Percentiles rank a stretch among this genome's conserved stretches.
These are phyloP conservation scores for Dione vanillae DNA, from an alignment of 2,888 invertebrate genomes.

Conservation along the genomic window DNA sequence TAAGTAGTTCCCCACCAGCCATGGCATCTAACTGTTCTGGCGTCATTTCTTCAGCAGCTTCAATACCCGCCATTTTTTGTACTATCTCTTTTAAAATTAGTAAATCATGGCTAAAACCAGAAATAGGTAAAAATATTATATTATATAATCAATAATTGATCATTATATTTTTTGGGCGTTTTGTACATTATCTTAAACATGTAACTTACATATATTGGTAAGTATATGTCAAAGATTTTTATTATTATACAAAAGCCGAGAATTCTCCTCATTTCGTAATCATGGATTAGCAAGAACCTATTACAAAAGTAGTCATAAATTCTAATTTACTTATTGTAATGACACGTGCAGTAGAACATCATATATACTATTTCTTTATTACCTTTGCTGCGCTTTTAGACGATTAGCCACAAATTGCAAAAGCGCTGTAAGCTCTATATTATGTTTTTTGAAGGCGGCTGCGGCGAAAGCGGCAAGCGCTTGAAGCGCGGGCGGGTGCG, in stretches of 20 bases:
- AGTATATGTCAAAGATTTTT: no score
- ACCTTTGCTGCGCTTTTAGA: conserved; percentile 97
- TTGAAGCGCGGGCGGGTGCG: conserved; percentile 96
- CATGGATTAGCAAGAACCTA: not conserved
- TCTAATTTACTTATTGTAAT: no score
- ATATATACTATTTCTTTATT: not conserved
- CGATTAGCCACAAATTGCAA: conserved; percentile 99
- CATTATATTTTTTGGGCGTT: no score
- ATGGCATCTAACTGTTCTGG: conserved; percentile 98
- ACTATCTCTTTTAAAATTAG: conserved; percentile 98
- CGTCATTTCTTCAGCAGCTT: conserved; percentile 98
- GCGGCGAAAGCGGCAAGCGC: conserved; percentile 98
- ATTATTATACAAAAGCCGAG: no score
- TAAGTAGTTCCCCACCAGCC: conserved; percentile 97
- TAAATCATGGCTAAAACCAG: conserved; percentile 89
- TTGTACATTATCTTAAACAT: no score
- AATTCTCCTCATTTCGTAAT: no score
- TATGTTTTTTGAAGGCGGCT: conserved; percentile 98
- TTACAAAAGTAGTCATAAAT: no score
- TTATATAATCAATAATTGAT: no score
- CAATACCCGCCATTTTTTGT: conserved; percentile 99
- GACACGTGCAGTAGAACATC: no score
- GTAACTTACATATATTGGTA: no score
- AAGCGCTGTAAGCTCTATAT: conserved; percentile 96
- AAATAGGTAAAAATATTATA: conserved; percentile 13